Percentiles rank a stretch among this genome's conserved stretches.
phyloP scores from a whole-genome alignment of 2,113 vertebrate species.

The Tragelaphus strepsiceros region DNA sequence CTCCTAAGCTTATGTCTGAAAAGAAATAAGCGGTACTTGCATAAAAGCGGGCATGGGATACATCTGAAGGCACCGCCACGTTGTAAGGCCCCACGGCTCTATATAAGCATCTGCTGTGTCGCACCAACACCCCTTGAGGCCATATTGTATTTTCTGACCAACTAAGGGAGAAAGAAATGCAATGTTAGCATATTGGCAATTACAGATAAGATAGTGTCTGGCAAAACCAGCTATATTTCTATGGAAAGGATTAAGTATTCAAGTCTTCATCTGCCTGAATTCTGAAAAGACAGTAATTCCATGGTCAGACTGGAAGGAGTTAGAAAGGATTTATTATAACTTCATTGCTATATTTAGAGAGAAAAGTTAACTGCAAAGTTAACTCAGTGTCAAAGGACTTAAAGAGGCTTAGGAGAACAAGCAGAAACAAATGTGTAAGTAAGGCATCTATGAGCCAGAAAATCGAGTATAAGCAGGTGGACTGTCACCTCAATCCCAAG shows the following conservation, averaged over 20 bases:
- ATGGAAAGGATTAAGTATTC: slow-evolving; percentile 32
- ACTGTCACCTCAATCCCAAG: slow-evolving; percentile 30
- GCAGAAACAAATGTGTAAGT: background rate
- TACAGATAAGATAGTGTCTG: background rate
- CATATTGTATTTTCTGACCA: slow-evolving; percentile 98
- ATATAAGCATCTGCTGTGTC: slow-evolving; percentile 95
- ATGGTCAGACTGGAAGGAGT: slow-evolving; percentile 37
- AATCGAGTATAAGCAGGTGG: background rate
- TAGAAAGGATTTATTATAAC: slow-evolving; percentile 37
- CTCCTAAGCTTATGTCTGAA: background rate
- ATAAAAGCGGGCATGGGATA: slow-evolving; percentile 98
- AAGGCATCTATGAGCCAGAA: slow-evolving; percentile 10
- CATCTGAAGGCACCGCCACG: slow-evolving; percentile 96
- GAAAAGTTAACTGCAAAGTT: background rate
- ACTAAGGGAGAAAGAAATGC: slow-evolving; percentile 78
- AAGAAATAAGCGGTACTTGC: slow-evolving; percentile 85
- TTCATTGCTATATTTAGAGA: slow-evolving; percentile 24
- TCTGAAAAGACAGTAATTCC: slow-evolving; percentile 47
- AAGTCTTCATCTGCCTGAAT: slow-evolving; percentile 53
- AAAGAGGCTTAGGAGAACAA: background rate
- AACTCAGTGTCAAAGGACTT: background rate
- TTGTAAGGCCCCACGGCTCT: slow-evolving; percentile 97
- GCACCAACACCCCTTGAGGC: slow-evolving; percentile 97
- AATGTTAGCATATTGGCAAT: slow-evolving; percentile 50
- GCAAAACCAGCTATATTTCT: slow-evolving; percentile 45